Conservation (phyloP, 1,140 invertebrate genomes). For the Saccostrea glomerata region DNA sequence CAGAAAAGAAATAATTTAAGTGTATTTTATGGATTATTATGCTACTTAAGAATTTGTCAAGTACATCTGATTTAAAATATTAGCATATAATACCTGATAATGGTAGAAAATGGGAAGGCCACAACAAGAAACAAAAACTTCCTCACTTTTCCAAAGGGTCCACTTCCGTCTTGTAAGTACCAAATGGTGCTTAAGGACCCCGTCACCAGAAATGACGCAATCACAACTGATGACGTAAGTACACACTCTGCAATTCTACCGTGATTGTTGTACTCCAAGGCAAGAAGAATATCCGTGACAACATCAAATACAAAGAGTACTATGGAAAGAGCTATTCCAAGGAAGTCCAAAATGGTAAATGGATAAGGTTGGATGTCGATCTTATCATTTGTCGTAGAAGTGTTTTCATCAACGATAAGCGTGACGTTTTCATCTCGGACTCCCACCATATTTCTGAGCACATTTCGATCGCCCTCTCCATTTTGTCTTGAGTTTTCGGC, state of each 20-base stretch:
- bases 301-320: conserved; percentile 57
- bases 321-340: not conserved
- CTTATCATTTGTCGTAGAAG: no score
- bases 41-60: no score
- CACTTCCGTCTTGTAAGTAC: conserved; percentile 63
- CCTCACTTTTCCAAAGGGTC: conserved; percentile 51
- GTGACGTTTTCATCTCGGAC: not conserved
- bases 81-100: not conserved
- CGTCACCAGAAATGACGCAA: conserved; percentile 61
- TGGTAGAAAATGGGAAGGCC: not conserved
- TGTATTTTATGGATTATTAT: no score
- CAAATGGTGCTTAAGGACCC: conserved; percentile 63
- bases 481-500: not conserved
- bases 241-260: conserved; percentile 51
- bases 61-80: no score
- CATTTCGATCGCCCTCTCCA: not conserved
- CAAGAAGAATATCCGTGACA: conserved; percentile 56
- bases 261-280: conserved; percentile 54
- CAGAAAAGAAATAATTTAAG: no score
- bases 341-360: not conserved
- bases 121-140: conserved; percentile 43
- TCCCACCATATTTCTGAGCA: not conserved
- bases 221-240: conserved; percentile 60
- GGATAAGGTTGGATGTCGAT: not conserved
- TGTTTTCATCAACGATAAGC: no score